Conservation (phyloP, 1,140 invertebrate species). For the Listronotus bonariensis region DNA sequence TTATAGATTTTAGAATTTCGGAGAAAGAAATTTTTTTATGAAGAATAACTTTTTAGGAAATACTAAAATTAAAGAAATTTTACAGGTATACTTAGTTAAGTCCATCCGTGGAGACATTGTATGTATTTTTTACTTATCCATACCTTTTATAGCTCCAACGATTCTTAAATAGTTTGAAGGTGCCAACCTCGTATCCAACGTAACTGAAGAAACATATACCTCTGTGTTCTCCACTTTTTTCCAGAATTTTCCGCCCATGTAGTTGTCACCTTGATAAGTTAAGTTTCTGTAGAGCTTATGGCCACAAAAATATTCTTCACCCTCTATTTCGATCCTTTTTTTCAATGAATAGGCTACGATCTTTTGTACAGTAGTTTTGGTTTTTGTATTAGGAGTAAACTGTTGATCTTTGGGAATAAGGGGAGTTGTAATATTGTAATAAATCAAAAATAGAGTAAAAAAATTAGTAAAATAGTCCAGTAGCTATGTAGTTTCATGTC, state of each 20-base stretch:
- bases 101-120: too few species aligned
- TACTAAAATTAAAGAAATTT: too few species aligned
- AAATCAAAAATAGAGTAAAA: slow-evolving; percentile 13
- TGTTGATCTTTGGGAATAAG: slow-evolving; percentile 1
- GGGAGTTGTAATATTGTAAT: slow-evolving; percentile 5
- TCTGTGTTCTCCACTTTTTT: slow-evolving; percentile 29
- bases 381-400: not conserved
- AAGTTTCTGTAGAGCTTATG: not conserved
- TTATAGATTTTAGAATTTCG: too few species aligned
- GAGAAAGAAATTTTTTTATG: too few species aligned
- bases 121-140: not conserved
- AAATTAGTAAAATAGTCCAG: slow-evolving; percentile 20
- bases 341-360: slow-evolving; percentile 42
- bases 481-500: slow-evolving; percentile 15
- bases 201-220: slow-evolving; percentile 38
- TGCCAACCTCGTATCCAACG: slow-evolving; percentile 39
- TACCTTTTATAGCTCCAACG: slow-evolving; percentile 42
- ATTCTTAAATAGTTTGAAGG: slow-evolving; percentile 42
- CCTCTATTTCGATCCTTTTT: slow-evolving; percentile 43
- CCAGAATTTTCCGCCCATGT: slow-evolving; percentile 27
- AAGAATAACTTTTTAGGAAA: too few species aligned
- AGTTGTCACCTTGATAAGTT: not conserved
- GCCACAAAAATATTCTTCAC: slow-evolving; percentile 34
- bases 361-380: slow-evolving; percentile 29
- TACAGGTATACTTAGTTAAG: too few species aligned